Percentiles rank a stretch among this genome's conserved stretches.
These are phyloP conservation scores for Microdon myrmicae DNA, from an alignment of 2,888 invertebrate species.

Conservation along the genomic window DNA sequence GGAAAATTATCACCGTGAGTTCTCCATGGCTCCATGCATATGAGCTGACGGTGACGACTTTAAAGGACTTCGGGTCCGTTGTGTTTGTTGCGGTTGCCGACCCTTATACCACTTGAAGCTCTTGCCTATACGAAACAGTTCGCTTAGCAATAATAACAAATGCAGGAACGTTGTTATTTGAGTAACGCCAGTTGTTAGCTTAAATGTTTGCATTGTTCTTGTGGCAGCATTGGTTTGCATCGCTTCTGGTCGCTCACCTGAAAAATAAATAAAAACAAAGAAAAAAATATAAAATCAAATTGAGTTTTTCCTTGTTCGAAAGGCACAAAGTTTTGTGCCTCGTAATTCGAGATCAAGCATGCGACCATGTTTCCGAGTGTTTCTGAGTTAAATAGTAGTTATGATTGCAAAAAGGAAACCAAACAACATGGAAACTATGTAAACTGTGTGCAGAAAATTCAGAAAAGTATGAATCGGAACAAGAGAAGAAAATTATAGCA, in stretches of 20 bases:
- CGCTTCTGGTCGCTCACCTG: slow-evolving; percentile 81
- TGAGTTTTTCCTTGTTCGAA: too few species aligned
- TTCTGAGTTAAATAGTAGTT: too few species aligned
- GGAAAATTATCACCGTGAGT: slow-evolving; percentile 46
- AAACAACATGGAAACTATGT: too few species aligned
- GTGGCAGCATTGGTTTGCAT: slow-evolving; percentile 80
- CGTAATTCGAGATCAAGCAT: too few species aligned
- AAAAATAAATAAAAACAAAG: slow-evolving; percentile 63
- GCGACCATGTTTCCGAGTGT: too few species aligned
- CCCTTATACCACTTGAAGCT: slow-evolving; percentile 24
- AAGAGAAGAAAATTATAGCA: too few species aligned
- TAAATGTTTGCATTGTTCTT: slow-evolving; percentile 54
- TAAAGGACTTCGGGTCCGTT: slow-evolving; percentile 19
- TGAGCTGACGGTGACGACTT: slow-evolving; percentile 30
- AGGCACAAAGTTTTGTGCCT: too few species aligned
- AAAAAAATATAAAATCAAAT: too few species aligned
- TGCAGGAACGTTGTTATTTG: slow-evolving; percentile 45
- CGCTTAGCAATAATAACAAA: slow-evolving; percentile 42
- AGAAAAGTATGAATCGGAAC: too few species aligned
- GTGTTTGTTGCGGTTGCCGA: slow-evolving; percentile 15
- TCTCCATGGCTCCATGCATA: slow-evolving; percentile 25
- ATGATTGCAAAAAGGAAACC: too few species aligned
- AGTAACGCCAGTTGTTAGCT: slow-evolving; percentile 32
- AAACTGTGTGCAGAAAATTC: too few species aligned
- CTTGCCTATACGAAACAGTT: slow-evolving; percentile 28